phyloP scores from a whole-genome alignment of 2,113 vertebrate species.

The Catharus bicknelli region DNA sequence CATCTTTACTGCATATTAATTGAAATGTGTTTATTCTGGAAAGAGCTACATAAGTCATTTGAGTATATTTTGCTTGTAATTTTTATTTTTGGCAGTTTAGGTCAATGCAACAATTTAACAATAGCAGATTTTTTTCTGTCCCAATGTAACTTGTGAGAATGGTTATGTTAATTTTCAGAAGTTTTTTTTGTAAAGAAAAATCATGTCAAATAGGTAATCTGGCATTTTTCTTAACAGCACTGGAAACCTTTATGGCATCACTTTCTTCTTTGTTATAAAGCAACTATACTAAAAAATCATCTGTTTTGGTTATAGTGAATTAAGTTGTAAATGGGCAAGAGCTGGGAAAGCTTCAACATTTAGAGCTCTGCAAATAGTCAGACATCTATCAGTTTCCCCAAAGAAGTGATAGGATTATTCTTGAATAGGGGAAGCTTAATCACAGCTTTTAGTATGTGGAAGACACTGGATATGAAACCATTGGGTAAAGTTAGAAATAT shows the following conservation, averaged over 20 bases:
- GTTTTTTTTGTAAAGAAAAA: background rate
- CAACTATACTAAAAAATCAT: background rate
- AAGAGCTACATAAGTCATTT: background rate
- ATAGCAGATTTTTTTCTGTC: background rate
- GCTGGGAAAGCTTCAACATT: background rate
- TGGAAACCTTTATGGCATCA: background rate
- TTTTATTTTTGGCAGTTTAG: background rate
- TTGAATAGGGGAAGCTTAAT: background rate
- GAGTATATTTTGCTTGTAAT: background rate
- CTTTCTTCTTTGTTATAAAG: background rate
- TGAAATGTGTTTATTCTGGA: background rate
- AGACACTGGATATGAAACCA: background rate
- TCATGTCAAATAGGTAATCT: background rate
- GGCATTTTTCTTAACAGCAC: background rate
- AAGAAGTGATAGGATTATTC: background rate
- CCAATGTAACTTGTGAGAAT: background rate
- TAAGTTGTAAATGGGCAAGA: background rate
- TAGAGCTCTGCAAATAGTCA: background rate
- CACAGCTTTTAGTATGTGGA: background rate
- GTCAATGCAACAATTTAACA: background rate
- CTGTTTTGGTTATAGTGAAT: background rate
- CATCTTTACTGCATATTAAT: background rate
- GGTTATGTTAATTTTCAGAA: background rate
- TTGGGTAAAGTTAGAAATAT: background rate
- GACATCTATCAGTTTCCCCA: background rate